phyloP scores from a whole-genome alignment of 2,797 vertebrate species.

The Furcifer pardalis region DNA sequence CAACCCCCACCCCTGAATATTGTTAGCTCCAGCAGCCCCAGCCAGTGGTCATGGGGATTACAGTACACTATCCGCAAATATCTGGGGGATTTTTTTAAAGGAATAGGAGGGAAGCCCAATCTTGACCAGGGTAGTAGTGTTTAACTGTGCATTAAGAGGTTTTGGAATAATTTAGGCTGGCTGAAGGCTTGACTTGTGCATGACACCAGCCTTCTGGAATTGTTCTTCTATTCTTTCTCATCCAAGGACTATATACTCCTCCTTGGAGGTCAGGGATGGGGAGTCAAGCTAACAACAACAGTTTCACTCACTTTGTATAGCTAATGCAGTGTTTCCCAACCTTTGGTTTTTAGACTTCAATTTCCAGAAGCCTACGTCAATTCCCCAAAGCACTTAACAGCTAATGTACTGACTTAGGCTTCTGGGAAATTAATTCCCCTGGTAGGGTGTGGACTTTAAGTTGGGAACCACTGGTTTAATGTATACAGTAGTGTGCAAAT shows the following conservation, averaged over 20 bases:
- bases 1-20: neutral
- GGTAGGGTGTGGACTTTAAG: too few species aligned
- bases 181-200: neutral
- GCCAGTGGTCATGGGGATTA: too few species aligned
- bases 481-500: neutral
- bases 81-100: neutral
- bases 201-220: too few species aligned
- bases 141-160: constrained; percentile 11
- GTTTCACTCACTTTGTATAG: neutral
- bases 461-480: too few species aligned
- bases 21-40: neutral
- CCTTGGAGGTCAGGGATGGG: neutral
- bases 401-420: too few species aligned
- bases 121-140: neutral
- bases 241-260: neutral
- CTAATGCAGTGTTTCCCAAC: too few species aligned
- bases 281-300: neutral
- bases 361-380: too few species aligned
- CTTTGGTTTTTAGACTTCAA: too few species aligned
- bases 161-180: neutral
- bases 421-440: too few species aligned
- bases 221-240: neutral
- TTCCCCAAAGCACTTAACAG: too few species aligned
- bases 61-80: neutral
- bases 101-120: neutral